Evolutionary conservation across 2,888 invertebrate species (phyloP).

Genomic region (Hybos culiciformis): DNA sequence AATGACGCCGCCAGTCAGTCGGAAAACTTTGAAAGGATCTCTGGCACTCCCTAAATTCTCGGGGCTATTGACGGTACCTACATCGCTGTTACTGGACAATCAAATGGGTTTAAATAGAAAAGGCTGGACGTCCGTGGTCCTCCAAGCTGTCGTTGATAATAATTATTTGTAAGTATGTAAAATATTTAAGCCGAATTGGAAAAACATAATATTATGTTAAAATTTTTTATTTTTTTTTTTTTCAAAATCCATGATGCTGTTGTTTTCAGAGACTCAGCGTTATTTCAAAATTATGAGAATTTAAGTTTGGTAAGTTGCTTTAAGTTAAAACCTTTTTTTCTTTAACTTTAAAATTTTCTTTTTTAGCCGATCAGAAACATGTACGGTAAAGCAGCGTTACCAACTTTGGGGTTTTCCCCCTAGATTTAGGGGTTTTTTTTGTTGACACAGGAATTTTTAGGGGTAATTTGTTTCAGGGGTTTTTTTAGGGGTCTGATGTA

Average conservation of each 20-base stretch:
- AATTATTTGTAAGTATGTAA: no score
- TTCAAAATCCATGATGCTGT: neutral
- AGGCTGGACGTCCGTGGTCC: neutral
- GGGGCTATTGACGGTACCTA: slow-evolving; percentile 2
- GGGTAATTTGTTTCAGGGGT: no score
- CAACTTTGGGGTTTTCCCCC: no score
- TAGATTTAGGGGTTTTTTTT: no score
- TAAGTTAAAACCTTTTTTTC: neutral
- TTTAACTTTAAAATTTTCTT: neutral
- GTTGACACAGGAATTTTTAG: no score
- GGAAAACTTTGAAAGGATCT: neutral
- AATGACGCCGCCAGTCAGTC: neutral
- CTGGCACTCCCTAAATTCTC: neutral
- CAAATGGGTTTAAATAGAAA: neutral
- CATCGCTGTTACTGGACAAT: neutral
- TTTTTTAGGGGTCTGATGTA: no score
- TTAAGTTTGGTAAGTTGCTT: neutral
- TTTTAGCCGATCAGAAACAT: slow-evolving; percentile 1
- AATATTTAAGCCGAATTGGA: no score
- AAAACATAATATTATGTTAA: neutral
- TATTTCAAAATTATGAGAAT: neutral
- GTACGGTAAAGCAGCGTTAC: slow-evolving; percentile 7
- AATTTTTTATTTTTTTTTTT: neutral
- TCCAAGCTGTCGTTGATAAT: neutral
- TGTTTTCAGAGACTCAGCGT: neutral